Percentiles rank a stretch among this genome's conserved stretches.
phyloP scores from a whole-genome alignment of 2,113 vertebrate species.

The Circaetus cinerascens region DNA sequence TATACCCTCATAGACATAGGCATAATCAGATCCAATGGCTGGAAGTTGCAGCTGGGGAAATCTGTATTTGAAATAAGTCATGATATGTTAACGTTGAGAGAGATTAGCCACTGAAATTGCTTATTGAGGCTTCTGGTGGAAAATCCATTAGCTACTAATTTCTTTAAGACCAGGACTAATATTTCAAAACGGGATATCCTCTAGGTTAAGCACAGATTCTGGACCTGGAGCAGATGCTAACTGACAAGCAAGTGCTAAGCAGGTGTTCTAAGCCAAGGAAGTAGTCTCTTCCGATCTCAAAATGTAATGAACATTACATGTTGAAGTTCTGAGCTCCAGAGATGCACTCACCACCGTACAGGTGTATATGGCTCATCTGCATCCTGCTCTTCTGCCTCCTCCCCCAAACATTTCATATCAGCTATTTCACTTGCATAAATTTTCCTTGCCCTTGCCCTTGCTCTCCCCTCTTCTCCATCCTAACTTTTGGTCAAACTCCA shows the following conservation, averaged over 20 bases:
- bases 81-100: background rate
- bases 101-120: background rate
- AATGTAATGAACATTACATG: background rate
- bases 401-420: background rate
- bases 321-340: background rate
- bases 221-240: background rate
- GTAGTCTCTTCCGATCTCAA: background rate
- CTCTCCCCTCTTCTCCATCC: background rate
- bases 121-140: background rate
- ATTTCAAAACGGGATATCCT: background rate
- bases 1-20: background rate
- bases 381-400: background rate
- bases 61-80: background rate
- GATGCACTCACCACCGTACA: fast-evolving
- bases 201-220: background rate
- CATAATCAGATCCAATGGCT: background rate
- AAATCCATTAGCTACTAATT: background rate
- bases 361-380: background rate
- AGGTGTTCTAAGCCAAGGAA: background rate
- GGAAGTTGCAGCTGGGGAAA: background rate
- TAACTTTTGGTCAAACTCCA: background rate
- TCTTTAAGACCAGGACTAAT: background rate
- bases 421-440: background rate
- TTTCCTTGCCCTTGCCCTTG: background rate
- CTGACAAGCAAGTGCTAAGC: background rate